Evolutionary conservation across 23 tunicate species (phyloP).

Genomic region (Phallusia fumigata): DNA sequence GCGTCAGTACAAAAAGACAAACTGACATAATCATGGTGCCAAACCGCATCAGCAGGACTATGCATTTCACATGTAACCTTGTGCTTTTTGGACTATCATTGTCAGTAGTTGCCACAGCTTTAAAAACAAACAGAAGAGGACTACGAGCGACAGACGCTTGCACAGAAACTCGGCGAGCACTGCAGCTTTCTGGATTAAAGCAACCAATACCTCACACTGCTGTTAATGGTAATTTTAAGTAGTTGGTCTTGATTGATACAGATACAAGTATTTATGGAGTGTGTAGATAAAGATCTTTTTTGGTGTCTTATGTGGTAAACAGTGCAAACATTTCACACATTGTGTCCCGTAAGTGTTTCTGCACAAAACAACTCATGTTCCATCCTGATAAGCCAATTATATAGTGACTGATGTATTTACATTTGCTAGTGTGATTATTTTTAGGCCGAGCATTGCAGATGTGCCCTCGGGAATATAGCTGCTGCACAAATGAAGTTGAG

Average conservation of each 20-base stretch:
- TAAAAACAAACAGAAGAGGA: not conserved
- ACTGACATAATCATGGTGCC: not conserved
- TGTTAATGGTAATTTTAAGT: not conserved
- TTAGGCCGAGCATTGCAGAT: constrained; percentile 13
- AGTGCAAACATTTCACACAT: too few relatives aligned
- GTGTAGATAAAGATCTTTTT: too few relatives aligned
- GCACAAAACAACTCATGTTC: too few relatives aligned
- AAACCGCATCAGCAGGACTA: not conserved
- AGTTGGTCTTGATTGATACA: not conserved
- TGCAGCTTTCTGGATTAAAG: constrained; percentile 7
- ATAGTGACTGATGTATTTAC: too few relatives aligned
- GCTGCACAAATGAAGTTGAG: constrained; percentile 33
- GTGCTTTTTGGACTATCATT: not conserved
- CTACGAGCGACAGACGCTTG: not conserved
- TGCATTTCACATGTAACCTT: not conserved
- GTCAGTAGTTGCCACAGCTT: not conserved
- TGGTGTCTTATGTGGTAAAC: too few relatives aligned
- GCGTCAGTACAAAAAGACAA: not conserved
- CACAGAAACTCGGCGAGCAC: constrained; percentile 1
- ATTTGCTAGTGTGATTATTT: not conserved
- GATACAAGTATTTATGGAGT: too few relatives aligned
- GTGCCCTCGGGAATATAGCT: constrained; percentile 20
- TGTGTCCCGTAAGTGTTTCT: too few relatives aligned
- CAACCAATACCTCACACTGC: constrained; percentile 1
- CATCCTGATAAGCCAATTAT: too few relatives aligned